Percentiles rank a stretch among this genome's conserved stretches.
Evolutionary conservation across 2,797 vertebrate species (phyloP).

Genomic region (Stomatorhinus walkeri): DNA sequence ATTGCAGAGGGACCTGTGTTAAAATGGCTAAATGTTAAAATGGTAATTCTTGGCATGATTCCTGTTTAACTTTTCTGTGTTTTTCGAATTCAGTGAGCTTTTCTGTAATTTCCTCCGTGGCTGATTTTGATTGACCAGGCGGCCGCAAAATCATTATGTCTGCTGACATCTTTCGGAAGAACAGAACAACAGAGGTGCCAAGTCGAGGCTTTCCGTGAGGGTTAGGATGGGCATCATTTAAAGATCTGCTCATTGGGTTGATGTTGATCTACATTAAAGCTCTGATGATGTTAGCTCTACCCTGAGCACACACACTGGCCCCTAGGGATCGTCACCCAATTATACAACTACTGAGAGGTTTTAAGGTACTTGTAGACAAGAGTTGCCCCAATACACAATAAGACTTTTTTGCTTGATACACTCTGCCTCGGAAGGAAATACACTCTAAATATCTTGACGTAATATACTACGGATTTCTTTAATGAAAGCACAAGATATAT

Average conservation of each 20-base stretch:
- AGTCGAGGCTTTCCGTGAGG: neutral
- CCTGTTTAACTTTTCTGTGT: neutral
- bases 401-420: neutral
- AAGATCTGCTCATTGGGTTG: constrained; percentile 1
- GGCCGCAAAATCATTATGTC: neutral
- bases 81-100: constrained; percentile 3
- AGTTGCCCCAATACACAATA: neutral
- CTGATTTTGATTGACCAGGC: neutral
- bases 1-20: neutral
- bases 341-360: constrained; percentile 8
- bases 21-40: constrained; percentile 2
- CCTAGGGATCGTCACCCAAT: constrained; percentile 1
- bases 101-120: constrained; percentile 1
- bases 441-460: neutral
- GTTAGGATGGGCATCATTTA: constrained; percentile 3
- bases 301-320: neutral
- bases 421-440: neutral
- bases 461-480: neutral
- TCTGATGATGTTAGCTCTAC: constrained; percentile 6
- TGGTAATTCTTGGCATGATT: neutral
- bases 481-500: neutral
- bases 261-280: constrained; percentile 1
- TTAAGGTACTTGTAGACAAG: constrained; percentile 4
- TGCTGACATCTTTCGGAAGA: neutral
- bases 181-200: neutral